Base-by-base conservation (phyloP, 2,888 invertebrate genomes). In the Thumatha senex region DNA sequence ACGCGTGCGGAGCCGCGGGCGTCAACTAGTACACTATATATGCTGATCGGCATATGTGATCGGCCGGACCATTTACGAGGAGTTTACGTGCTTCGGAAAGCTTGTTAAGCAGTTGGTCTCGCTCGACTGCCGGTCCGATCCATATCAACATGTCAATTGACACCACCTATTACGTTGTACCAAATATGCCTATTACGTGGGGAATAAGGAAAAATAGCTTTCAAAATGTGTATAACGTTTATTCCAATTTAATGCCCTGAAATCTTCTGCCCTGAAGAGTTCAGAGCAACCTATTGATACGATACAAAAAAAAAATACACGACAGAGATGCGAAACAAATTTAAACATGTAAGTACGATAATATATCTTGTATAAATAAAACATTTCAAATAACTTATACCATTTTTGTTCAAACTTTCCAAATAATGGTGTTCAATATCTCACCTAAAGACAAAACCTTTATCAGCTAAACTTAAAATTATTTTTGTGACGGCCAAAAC, bases 401-500 rank as follows among this genome's bases (percentile, higher is more conserved):
- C 45, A 56, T 67, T 70, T 60, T 57, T 66, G 57, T 54, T 54
- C 42, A 18, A 61, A 58, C 58, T 64, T 63, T 63, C 55, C 49
- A 56, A 62, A 54, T 42, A 48, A 58, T 63, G 61, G 3, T 24
- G 18, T 24, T 24, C 57, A 59, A 63, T 58, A 64, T 64, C 67
- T 56, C 67, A 74, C 72, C n/a, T 74, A 64, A 71, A 61, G 63
- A 64, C 67, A 59, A 59, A 60, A 67, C 58, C 60, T 58, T 59
- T 63, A 56, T 50, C 69, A 70, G 58, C 72, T 77, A 76, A 53
- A 56, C 70, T 70, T 74, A 72, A 61, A 59, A 66, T 77, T 84
- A 88, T 71, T 89, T 89, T 61, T 88, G 84, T 45, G 85, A 80
- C 15, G 89, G 86, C 90, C 91, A 91, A 68, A 84, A 84, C 67